These are phyloP conservation scores for Ectemnius continuus DNA, from an alignment of 2,888 invertebrate species.

Conservation along the genomic window DNA sequence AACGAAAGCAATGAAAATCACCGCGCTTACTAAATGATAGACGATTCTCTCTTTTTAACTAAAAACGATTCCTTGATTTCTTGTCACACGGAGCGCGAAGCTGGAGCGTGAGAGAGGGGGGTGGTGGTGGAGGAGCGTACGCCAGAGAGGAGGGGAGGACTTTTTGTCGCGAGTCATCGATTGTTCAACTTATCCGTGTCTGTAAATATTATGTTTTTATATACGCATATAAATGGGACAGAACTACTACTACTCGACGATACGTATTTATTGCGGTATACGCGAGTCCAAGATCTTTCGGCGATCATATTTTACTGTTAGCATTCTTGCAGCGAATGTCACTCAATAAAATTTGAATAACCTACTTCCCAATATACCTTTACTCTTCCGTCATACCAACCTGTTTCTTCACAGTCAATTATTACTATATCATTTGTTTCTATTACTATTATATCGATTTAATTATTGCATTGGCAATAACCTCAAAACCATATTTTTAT, in stretches of 20 bases:
- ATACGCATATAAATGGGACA: slow-evolving; percentile 58
- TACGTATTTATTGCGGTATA: slow-evolving; percentile 74
- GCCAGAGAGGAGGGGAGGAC: slow-evolving; percentile 29
- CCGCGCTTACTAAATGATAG: slow-evolving; percentile 74
- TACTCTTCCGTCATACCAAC: slow-evolving; percentile 57
- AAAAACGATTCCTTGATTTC: slow-evolving; percentile 70
- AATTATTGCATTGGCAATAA: no score
- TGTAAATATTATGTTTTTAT: slow-evolving; percentile 71
- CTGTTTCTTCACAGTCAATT: no score
- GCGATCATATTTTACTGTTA: slow-evolving; percentile 75
- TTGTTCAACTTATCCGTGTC: slow-evolving; percentile 65
- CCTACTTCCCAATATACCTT: slow-evolving; percentile 62
- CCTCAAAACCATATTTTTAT: no score
- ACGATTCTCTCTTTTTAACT: slow-evolving; percentile 64
- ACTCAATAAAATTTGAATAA: slow-evolving; percentile 72
- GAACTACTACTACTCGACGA: slow-evolving; percentile 62
- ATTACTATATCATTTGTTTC: no score
- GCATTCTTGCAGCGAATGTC: slow-evolving; percentile 72
- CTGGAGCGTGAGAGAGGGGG: background rate
- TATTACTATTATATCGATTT: no score
- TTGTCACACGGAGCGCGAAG: slow-evolving; percentile 54
- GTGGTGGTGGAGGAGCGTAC: slow-evolving; percentile 10
- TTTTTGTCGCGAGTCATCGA: slow-evolving; percentile 58
- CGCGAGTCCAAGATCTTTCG: slow-evolving; percentile 67
- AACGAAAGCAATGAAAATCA: slow-evolving; percentile 59